These are phyloP conservation scores for Rhamnusium bicolor DNA, from an alignment of 2,888 invertebrate genomes.

Conservation along the genomic window DNA sequence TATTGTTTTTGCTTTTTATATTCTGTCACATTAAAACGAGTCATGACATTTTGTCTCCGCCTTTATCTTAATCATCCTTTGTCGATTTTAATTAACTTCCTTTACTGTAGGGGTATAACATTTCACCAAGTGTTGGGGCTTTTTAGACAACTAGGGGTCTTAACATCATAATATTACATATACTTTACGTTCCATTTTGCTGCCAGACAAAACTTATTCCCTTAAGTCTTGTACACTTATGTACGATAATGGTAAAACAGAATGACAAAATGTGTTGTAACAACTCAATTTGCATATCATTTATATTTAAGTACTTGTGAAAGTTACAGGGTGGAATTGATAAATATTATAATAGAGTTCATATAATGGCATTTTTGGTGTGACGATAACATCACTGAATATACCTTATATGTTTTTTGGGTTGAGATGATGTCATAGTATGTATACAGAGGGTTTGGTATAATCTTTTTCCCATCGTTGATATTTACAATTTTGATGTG, in stretches of 20 bases:
- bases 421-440: too few species aligned
- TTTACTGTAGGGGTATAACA: constrained; percentile 4
- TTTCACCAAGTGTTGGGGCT: constrained; percentile 27
- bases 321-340: not conserved
- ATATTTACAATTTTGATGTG: too few species aligned
- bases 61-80: constrained; percentile 30
- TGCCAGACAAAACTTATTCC: constrained; percentile 38
- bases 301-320: constrained; percentile 34
- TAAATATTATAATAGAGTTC: not conserved
- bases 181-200: constrained; percentile 7
- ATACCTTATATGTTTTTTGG: too few species aligned
- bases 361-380: too few species aligned
- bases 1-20: constrained; percentile 14
- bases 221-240: constrained; percentile 45
- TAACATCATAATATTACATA: not conserved
- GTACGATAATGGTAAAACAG: constrained; percentile 43
- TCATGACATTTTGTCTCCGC: not conserved
- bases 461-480: too few species aligned
- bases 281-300: constrained; percentile 48
- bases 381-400: too few species aligned
- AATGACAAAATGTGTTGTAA: constrained; percentile 44
- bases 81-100: constrained; percentile 48
- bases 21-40: not conserved
- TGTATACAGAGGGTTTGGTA: too few species aligned
- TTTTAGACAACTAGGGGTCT: not conserved